Conservation (phyloP, 2,888 invertebrate genomes). For the Hirtodrosophila trivittata region DNA sequence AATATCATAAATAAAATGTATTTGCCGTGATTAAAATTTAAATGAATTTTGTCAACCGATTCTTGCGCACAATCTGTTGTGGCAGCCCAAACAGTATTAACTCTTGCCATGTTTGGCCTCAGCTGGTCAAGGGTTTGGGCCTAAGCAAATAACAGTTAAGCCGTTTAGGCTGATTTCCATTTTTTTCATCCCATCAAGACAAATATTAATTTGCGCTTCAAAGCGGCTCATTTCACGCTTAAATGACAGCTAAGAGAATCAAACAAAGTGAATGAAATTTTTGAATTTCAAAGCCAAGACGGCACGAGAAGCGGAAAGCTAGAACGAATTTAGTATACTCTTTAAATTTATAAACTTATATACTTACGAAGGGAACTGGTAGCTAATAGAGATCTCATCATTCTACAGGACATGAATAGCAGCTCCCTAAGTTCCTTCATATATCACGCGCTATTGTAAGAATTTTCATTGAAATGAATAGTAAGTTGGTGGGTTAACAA, state of each 20-base stretch:
- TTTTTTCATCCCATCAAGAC: slow-evolving; percentile 6
- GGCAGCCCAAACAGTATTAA: slow-evolving; percentile 8
- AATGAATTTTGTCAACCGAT: slow-evolving; percentile 11
- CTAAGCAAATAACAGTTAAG: slow-evolving; percentile 46
- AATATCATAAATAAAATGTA: no score
- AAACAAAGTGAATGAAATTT: slow-evolving; percentile 37
- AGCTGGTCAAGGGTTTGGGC: slow-evolving; percentile 1
- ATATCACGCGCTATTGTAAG: no score
- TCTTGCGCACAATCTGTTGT: neutral
- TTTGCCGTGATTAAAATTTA: neutral
- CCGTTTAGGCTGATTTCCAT: slow-evolving; percentile 19
- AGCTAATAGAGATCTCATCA: no score
- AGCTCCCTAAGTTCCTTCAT: neutral
- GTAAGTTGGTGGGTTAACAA: neutral
- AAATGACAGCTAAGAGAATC: slow-evolving; percentile 51
- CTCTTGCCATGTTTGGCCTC: slow-evolving; percentile 15
- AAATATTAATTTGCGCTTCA: slow-evolving; percentile 64
- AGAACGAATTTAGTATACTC: slow-evolving; percentile 15
- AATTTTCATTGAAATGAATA: no score
- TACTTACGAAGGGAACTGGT: no score
- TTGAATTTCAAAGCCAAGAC: slow-evolving; percentile 3
- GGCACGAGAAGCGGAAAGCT: neutral
- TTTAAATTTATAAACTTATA: slow-evolving; percentile 2
- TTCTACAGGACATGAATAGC: no score
- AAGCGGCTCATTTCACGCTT: slow-evolving; percentile 74